These are phyloP conservation scores for Xylota segnis DNA, from an alignment of 2,888 invertebrate genomes.

Conservation along the genomic window DNA sequence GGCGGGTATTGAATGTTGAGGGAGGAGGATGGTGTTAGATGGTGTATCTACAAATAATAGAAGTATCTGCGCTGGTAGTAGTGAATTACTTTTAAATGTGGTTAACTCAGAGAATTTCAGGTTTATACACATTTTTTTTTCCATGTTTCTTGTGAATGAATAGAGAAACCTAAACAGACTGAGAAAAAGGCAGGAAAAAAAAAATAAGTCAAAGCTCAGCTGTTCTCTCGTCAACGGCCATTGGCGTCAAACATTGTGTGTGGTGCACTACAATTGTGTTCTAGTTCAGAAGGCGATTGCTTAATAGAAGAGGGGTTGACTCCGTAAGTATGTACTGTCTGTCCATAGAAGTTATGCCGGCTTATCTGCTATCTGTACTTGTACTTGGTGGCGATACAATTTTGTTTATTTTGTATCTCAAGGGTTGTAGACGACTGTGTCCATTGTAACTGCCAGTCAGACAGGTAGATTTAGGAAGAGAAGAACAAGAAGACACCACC, in stretches of 20 bases:
- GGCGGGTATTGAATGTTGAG: not conserved
- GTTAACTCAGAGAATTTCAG: conserved; percentile 34
- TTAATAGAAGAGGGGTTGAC: conserved; percentile 54
- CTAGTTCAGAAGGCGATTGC: conserved; percentile 60
- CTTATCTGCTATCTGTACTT: conserved; percentile 27
- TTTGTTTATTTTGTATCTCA: conserved; percentile 7
- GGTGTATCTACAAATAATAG: conserved; percentile 14
- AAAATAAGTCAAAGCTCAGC: conserved; percentile 61
- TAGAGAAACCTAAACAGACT: conserved; percentile 31
- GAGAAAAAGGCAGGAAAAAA: not conserved
- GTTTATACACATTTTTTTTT: conserved; percentile 4
- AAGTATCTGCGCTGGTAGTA: conserved; percentile 1
- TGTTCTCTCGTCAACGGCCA: conserved; percentile 58
- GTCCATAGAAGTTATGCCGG: conserved; percentile 55
- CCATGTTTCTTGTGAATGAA: conserved; percentile 70
- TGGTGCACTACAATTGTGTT: conserved; percentile 49
- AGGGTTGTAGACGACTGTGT: conserved; percentile 47
- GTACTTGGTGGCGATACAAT: conserved; percentile 2
- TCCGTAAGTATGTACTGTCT: too few species aligned
- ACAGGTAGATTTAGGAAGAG: conserved; percentile 38
- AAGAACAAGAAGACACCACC: conserved; percentile 2
- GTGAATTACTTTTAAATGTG: not conserved
- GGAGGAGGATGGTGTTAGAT: conserved; percentile 31
- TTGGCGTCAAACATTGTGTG: conserved; percentile 66
- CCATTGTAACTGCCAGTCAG: conserved; percentile 29